phyloP scores from a whole-genome alignment of 2,888 invertebrate genomes.

The Junonia oenone region DNA sequence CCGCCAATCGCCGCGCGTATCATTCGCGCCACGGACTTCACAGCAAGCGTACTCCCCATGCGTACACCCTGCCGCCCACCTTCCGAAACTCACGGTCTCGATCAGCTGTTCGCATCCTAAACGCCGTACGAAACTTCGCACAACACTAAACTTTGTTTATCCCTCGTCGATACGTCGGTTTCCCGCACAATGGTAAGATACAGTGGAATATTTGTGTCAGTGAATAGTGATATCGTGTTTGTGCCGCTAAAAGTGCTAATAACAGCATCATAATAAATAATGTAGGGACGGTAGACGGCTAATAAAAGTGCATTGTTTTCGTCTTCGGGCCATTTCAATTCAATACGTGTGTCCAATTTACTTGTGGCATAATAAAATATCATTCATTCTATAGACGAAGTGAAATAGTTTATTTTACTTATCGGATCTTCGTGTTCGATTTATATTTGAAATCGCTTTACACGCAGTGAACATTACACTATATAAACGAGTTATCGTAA shows the following conservation, averaged over 20 bases:
- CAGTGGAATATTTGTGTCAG: slow-evolving; percentile 50
- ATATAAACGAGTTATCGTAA: not conserved
- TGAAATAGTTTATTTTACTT: slow-evolving; percentile 2
- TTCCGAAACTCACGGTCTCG: slow-evolving; percentile 46
- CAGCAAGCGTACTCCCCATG: slow-evolving; percentile 53
- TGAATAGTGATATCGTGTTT: slow-evolving; percentile 43
- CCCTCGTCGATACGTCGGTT: slow-evolving; percentile 2
- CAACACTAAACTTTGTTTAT: slow-evolving; percentile 11
- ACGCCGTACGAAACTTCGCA: slow-evolving; percentile 37
- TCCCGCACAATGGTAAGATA: slow-evolving; percentile 66
- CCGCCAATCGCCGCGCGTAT: slow-evolving; percentile 55
- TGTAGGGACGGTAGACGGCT: slow-evolving; percentile 4
- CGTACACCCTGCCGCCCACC: slow-evolving; percentile 42
- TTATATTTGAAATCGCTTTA: not conserved
- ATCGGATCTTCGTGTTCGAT: slow-evolving; percentile 5
- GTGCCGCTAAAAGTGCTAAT: slow-evolving; percentile 15
- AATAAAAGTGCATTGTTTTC: slow-evolving; percentile 7
- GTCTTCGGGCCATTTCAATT: not conserved
- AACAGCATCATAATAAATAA: slow-evolving; percentile 8
- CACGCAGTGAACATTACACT: not conserved
- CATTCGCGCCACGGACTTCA: slow-evolving; percentile 70
- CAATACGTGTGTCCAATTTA: not conserved
- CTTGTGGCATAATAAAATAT: not conserved
- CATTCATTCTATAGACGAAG: not conserved
- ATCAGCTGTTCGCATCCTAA: slow-evolving; percentile 61